A percentile compares a stretch with the other conserved stretches of the same genome.
Conservation (phyloP, 2,888 invertebrate genomes). For the Heliconius sara region DNA sequence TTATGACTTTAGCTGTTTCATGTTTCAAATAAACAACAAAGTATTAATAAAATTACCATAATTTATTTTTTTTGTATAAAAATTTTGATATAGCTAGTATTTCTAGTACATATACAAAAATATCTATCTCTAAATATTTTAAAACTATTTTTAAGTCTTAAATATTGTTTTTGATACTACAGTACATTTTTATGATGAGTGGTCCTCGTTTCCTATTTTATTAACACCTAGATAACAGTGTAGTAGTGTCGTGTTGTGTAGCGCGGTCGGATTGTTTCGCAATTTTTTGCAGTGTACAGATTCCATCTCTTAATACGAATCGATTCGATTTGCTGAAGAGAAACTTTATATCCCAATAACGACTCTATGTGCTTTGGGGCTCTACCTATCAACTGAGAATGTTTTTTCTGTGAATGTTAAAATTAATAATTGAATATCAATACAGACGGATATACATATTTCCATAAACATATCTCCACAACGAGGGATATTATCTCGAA, state of each 20-base stretch:
- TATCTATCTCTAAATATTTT: not conserved
- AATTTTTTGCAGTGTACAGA: not conserved
- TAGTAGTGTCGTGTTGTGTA: not conserved
- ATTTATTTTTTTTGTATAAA: not conserved
- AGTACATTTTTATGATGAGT: not conserved
- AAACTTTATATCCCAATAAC: not conserved
- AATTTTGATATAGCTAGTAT: not conserved
- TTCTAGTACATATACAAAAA: not conserved
- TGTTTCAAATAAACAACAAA: not conserved
- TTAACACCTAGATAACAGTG: not conserved
- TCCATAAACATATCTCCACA: constrained; percentile 6
- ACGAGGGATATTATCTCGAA: not conserved
- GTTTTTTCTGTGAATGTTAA: not conserved
- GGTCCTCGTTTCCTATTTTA: not conserved
- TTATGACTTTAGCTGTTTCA: not conserved
- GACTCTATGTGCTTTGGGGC: not conserved
- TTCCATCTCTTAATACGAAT: not conserved
- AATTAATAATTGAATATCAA: not conserved
- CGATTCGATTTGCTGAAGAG: not conserved
- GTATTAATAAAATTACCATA: not conserved
- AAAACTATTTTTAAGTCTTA: no score
- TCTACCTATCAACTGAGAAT: not conserved
- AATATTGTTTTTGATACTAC: no score
- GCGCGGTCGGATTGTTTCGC: not conserved
- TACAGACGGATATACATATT: not conserved